These are phyloP conservation scores for Mustela nigripes DNA, from an alignment of 2,113 vertebrate genomes.

Conservation along the genomic window DNA sequence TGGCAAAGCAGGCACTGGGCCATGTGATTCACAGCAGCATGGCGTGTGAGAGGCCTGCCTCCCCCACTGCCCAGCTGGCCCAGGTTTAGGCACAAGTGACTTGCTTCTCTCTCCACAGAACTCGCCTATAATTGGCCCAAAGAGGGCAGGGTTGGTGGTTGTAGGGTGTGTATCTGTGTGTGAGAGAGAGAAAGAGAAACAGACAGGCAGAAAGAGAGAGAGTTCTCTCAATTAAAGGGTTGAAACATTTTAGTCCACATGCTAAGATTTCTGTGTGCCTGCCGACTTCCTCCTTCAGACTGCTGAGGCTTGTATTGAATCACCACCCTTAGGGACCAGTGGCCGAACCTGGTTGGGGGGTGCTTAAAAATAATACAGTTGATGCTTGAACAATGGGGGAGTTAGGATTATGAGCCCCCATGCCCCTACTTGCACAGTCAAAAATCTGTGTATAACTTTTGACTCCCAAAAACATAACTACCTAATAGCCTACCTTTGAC, in stretches of 20 bases:
- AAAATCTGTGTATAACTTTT: background rate
- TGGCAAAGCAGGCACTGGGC: constrained; percentile 47
- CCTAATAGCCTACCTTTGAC: background rate
- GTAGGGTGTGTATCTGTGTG: background rate
- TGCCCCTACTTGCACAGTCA: background rate
- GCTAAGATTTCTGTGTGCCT: constrained; percentile 58
- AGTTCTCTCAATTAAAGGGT: constrained; percentile 64
- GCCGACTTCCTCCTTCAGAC: constrained; percentile 38
- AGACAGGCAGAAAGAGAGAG: background rate
- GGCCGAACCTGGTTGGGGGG: background rate
- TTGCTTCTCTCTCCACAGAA: constrained; percentile 56
- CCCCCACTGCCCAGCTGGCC: constrained; percentile 51
- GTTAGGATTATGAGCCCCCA: background rate
- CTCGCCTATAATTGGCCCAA: constrained; percentile 67
- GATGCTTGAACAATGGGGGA: background rate
- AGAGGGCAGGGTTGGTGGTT: constrained; percentile 64
- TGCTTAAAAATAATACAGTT: constrained; percentile 27
- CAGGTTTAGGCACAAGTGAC: constrained; percentile 68
- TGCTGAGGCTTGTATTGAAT: constrained; percentile 62
- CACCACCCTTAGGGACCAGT: constrained; percentile 29
- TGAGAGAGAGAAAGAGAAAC: background rate
- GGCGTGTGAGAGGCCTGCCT: constrained; percentile 62
- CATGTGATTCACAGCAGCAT: constrained; percentile 80
- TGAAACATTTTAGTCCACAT: constrained; percentile 66
- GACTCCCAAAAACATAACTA: background rate